Evolutionary conservation across 2,888 invertebrate genomes (phyloP).

Genomic region (Callosobruchus maculatus): DNA sequence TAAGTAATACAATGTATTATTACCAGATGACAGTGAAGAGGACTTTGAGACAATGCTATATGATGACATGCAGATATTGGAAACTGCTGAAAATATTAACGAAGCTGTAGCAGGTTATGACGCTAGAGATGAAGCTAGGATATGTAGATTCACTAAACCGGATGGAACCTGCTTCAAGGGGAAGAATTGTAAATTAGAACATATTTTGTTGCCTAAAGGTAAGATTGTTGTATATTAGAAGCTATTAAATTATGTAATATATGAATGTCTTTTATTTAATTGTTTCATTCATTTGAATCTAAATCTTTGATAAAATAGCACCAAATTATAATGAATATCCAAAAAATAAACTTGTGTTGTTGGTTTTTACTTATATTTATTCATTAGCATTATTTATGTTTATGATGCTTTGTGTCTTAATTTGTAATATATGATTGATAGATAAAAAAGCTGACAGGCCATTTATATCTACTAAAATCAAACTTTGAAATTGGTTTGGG

Average conservation of each 20-base stretch:
- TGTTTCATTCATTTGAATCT: neutral
- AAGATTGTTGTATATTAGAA: neutral
- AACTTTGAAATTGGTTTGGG: no score
- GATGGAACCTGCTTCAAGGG: conserved; percentile 37
- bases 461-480: no score
- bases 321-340: no score
- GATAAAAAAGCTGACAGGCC: no score
- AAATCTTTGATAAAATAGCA: no score
- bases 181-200: conserved; percentile 35
- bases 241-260: neutral
- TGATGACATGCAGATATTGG: conserved; percentile 27
- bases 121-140: conserved; percentile 35
- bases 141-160: conserved; percentile 31
- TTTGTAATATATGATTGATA: no score
- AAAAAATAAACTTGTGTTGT: no score
- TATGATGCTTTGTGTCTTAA: no score
- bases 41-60: conserved; percentile 25
- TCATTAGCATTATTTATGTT: no score
- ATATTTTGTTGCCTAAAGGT: conserved; percentile 29
- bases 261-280: neutral
- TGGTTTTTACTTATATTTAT: no score
- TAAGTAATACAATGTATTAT: neutral
- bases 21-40: conserved; percentile 22
- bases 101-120: conserved; percentile 38
- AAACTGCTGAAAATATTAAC: conserved; percentile 31